Evolutionary conservation across 2,888 invertebrate species (phyloP), one percentile per base, ranked within the genome.

Genomic region (Seira ritae): DNA sequence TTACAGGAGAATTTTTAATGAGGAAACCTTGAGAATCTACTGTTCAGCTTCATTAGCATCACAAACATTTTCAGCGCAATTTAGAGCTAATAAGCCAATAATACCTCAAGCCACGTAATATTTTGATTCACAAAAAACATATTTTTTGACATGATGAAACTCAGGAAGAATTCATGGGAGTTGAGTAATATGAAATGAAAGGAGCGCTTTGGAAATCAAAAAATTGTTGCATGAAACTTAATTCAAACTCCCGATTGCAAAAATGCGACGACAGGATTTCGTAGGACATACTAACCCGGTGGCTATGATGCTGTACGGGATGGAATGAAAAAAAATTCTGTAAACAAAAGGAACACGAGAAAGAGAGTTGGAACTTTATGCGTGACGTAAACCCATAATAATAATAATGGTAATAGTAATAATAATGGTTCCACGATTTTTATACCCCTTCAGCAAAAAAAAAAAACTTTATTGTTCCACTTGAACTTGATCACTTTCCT

Each of bases 11-110:
- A 20, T 62, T 62, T 62, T 62, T 62, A 62, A 62, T 62, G 62
- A 62, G 62, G 62, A 62, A 62, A 62, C 62, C 62, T 62, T 62
- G 62, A 62, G 62, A 62, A 62, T 62, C 22, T 20, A 62, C 62
- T 20, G 22, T 20, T 62, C 62, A 20, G 62, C 62, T 62, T 62
- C 62, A 62, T 62, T 62, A 62, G 62, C 62, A 20, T 62, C 12
- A 12, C 62, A 62, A 62, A 62, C 62, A 62, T 62, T 62, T 60
- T 19, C 22, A 10, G 62, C 22, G 20, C 22, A 62, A 62, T 62
- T 62, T 62, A 20, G 10, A 62, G 62, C 62, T 62, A 62, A 62
- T 62, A 19, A 62, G 62, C 62, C 22, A 20, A 19, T 20, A 62
- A 62, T 62, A 62, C n/a, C 62, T 20, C 62, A 8, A 62, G 17